A percentile compares a stretch with the other conserved stretches of the same genome.
Conservation (phyloP, 2,888 invertebrate species). For the Julus scandinavius region DNA sequence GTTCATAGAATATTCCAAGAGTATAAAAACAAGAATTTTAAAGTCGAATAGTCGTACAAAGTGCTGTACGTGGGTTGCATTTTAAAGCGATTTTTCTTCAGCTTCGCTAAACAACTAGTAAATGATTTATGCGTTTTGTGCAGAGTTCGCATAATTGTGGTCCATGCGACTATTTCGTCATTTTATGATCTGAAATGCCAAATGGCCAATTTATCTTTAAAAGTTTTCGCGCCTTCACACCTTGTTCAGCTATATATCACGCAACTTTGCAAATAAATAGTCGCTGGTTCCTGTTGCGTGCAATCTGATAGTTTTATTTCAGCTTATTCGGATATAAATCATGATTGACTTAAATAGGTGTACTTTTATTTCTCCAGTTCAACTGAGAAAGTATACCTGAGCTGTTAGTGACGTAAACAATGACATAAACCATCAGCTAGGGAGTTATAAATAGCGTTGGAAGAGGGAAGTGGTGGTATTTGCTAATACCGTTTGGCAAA, state of each 20-base stretch:
- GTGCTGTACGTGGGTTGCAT: not conserved
- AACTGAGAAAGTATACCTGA: conserved; percentile 3
- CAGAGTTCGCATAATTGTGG: not conserved
- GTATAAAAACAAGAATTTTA: not conserved
- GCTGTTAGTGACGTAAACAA: not conserved
- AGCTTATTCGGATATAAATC: conserved; percentile 8
- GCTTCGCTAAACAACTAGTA: not conserved
- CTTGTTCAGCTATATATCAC: not conserved
- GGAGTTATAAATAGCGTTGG: not conserved
- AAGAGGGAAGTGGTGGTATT: not conserved
- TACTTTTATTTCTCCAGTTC: not conserved
- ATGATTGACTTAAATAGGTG: conserved; percentile 2
- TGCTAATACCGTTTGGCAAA: conserved; percentile 11
- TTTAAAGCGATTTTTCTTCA: not conserved
- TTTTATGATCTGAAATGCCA: not conserved
- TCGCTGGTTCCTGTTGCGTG: not conserved
- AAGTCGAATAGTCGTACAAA: not conserved
- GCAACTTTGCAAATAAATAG: conserved; percentile 22
- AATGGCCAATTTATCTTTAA: not conserved
- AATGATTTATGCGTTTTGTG: not conserved
- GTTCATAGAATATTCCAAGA: not conserved
- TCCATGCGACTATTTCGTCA: not conserved
- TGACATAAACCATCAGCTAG: not conserved
- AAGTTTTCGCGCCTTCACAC: not conserved
- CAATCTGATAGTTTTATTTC: not conserved